These are phyloP conservation scores for Neofelis nebulosa DNA, from an alignment of 2,113 vertebrate species.

Conservation along the genomic window DNA sequence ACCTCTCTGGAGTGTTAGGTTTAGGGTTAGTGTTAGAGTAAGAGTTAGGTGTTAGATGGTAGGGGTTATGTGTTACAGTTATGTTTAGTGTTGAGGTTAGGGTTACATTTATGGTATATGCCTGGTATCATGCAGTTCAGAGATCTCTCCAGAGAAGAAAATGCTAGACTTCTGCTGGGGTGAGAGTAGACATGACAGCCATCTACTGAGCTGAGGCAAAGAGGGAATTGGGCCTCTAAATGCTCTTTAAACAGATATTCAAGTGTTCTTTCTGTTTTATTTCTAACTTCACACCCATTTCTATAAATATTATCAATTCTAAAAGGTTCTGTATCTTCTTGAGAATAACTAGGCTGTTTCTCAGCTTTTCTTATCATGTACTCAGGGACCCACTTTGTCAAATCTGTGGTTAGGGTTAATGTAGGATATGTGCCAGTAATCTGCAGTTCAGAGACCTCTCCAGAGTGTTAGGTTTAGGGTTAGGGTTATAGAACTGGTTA, in stretches of 20 bases:
- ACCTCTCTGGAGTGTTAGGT: background rate
- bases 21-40: background rate
- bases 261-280: background rate
- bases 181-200: background rate
- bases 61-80: background rate
- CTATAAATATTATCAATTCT: background rate
- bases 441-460: background rate
- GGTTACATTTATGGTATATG: background rate
- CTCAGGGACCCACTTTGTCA: background rate
- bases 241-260: background rate
- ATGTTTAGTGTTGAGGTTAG: background rate
- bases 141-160: background rate
- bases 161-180: background rate
- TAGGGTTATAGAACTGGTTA: background rate
- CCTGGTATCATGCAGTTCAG: background rate
- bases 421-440: background rate
- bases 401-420: background rate
- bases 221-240: background rate
- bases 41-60: background rate
- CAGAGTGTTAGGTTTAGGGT: background rate
- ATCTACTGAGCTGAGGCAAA: background rate
- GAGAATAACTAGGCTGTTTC: background rate
- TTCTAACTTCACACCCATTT: background rate
- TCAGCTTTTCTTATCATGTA: background rate
- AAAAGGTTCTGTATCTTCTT: background rate